Evolutionary conservation across 2,797 vertebrate species (phyloP), one percentile per base, ranked within the genome.

Genomic region (Crax fasciolata): DNA sequence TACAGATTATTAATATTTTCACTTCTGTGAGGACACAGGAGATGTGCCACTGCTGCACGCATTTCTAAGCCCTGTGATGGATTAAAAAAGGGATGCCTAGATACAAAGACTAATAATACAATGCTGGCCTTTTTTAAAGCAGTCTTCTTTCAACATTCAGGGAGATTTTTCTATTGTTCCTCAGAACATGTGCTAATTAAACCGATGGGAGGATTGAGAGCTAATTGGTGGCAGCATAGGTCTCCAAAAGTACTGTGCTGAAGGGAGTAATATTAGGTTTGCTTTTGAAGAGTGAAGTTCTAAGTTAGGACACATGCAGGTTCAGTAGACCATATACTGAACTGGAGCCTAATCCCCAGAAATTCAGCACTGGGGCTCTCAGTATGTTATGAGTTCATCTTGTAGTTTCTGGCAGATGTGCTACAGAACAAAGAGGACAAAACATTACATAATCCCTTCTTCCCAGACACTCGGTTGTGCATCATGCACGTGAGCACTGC

Each of bases 1-100:
- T 81, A 9, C 66, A 63, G 51, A 72, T 95, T 94, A 94, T 95
- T 96, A 96, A 89, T 94, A 83, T 91, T 97, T 89, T 67, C 63
- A 38, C 19, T 6, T 19, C 65, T 65, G 1, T 24, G 77, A 96
- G 88, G 81, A 96, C 93, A 51, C 46, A 32, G 70, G 86, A 85
- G 76, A 82, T 85, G 73, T 87, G 74, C 84, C 52, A 77, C 62
- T 2, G 11, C 65, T 84, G 73, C 67, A 54, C 0, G 0, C 62
- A 4, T 88, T 96, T 87, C 77, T 79, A 55, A 93, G 71, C 68
- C 27, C 48, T 89, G 63, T 76, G 75, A 82, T 85, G 35, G 82
- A 94, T 92, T 84, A 27, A 70, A n/a, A 94, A 86, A 88, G 19
- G 39, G 55, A 84, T 90, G 88, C 59, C 84, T 94, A 24, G 77